Evolutionary conservation across 1,140 invertebrate species (phyloP).

Genomic region (Sycophila sp.): DNA sequence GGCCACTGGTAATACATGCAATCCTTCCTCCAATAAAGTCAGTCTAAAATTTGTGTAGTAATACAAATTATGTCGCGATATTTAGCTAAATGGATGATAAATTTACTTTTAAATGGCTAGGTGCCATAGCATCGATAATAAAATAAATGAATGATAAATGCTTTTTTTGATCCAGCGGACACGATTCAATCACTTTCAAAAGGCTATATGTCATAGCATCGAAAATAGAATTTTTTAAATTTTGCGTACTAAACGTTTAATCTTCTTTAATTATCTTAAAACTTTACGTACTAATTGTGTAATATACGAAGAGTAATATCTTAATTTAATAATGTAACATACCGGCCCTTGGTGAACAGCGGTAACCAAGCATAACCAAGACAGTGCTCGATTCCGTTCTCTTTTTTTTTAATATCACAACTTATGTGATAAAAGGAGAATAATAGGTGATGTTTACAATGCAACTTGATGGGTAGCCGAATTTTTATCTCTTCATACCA

Average conservation of each 20-base stretch:
- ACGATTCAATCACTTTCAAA: too few relatives aligned
- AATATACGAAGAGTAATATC: not conserved
- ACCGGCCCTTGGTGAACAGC: conserved; percentile 82
- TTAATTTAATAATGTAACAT: conserved; percentile 35
- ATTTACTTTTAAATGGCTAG: too few relatives aligned
- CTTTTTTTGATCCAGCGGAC: too few relatives aligned
- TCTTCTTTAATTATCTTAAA: too few relatives aligned
- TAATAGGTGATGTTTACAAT: conserved; percentile 82
- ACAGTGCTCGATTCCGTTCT: conserved; percentile 81
- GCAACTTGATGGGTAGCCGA: conserved; percentile 80
- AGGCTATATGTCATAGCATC: too few relatives aligned
- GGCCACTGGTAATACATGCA: conserved; percentile 84
- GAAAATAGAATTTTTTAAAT: too few relatives aligned
- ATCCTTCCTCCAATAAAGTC: conserved; percentile 72
- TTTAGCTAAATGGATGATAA: not conserved
- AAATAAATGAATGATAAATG: too few relatives aligned
- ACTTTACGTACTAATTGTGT: too few relatives aligned
- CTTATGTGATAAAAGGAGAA: conserved; percentile 92
- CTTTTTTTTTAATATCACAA: conserved; percentile 86
- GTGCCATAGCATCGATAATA: too few relatives aligned
- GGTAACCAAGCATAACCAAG: conserved; percentile 94
- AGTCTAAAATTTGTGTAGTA: conserved; percentile 20
- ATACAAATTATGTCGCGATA: conserved; percentile 18
- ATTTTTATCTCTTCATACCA: conserved; percentile 94
- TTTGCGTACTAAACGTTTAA: too few relatives aligned